Evolutionary conservation across 2,113 vertebrate genomes (phyloP), one percentile per base, ranked within the genome.

Genomic region (Sander vitreus): DNA sequence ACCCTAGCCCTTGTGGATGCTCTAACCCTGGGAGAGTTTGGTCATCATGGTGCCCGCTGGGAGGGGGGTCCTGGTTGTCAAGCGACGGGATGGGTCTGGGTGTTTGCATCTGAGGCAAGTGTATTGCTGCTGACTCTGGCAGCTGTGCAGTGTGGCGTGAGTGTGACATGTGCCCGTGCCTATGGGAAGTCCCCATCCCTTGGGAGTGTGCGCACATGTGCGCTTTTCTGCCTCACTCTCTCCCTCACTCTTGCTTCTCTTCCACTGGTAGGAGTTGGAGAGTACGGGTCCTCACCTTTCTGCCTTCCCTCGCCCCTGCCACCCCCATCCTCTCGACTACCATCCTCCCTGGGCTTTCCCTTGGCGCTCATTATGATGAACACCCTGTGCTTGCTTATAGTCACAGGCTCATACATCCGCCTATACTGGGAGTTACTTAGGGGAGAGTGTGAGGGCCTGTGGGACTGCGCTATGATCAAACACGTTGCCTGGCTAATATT

Each of bases 401-500:
- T 97, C 90, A 97, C 96, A 0, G 96, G 94, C 18, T 97, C 98
- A 86, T 98, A 97, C 94, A 97, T 97, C 89, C 94, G 96, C 12
- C 96, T 99, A 8, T 98, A 98, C 93, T 98, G 97, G 89, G 95
- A 94, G 92, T 92, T 98, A 92, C 96, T 97, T 0, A 93, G 96
- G 51, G 96, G 96, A 0, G 96, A 97, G 77, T 95, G 96, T 19
- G 95, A 97, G 51, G 96, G 96, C 2, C 91, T 96, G 88, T 97
- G 97, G 97, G 97, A 98, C 93, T 97, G 97, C 0, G 95, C 96
- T 85, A 97, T 98, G 96, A 96, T 97, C 88, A 96, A 97, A 92
- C 98, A 99, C 1, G 96, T 99, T 73, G 97, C 97, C 86, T 97
- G 97, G 97, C 95, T 99, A 78, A 97, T 99, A 93, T 97, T 99